phyloP scores from a whole-genome alignment of 2,888 invertebrate genomes.

The Phyto melanocephala region DNA sequence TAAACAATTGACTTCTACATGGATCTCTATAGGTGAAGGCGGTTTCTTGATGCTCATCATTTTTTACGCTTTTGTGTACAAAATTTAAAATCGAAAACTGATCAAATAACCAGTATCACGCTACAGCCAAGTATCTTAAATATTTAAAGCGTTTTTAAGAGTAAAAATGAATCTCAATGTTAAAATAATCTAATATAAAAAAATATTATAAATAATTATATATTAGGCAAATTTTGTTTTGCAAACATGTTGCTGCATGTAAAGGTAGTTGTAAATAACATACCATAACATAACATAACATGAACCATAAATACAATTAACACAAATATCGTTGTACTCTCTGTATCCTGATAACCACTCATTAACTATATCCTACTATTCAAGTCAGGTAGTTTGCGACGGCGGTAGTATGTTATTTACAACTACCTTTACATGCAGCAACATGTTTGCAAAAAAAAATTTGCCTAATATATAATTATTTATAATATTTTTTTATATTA shows the following conservation, averaged over 20 bases:
- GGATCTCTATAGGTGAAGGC: too few species aligned
- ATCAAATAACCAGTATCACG: not conserved
- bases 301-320: too few species aligned
- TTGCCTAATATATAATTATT: conserved; percentile 12
- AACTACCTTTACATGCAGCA: too few species aligned
- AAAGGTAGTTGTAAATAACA: too few species aligned
- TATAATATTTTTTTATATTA: conserved; percentile 46
- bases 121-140: not conserved
- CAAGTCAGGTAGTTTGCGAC: too few species aligned
- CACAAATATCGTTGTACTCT: too few species aligned
- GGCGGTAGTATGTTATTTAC: too few species aligned
- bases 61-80: not conserved
- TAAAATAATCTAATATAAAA: conserved; percentile 34
- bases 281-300: too few species aligned
- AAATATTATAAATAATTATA: conserved; percentile 38
- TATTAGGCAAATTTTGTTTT: conserved; percentile 6
- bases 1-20: not conserved
- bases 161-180: not conserved
- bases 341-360: too few species aligned
- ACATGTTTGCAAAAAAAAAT: conserved; percentile 11
- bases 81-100: not conserved
- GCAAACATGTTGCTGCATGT: conserved; percentile 17
- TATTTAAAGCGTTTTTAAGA: not conserved
- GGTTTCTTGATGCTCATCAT: not conserved
- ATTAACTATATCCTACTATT: too few species aligned